Percentiles rank a stretch among this genome's conserved stretches.
phyloP scores from a whole-genome alignment of 2,888 invertebrate species.

The Synanthedon formicaeformis region DNA sequence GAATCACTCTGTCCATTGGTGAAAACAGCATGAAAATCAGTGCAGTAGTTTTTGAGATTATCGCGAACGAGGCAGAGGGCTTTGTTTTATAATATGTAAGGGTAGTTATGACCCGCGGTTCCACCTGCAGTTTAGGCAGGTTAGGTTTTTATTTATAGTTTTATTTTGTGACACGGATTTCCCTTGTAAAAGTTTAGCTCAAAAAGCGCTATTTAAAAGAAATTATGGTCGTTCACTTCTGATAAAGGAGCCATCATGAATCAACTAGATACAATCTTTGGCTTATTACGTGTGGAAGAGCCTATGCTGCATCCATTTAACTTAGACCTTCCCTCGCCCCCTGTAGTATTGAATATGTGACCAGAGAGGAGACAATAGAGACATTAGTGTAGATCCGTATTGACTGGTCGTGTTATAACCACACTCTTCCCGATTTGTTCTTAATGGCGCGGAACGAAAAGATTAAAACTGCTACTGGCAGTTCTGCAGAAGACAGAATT shows the following conservation, averaged over 20 bases:
- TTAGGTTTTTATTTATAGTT: too few relatives aligned
- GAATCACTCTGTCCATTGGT: too few relatives aligned
- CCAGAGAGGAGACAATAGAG: neutral
- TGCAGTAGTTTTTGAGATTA: too few relatives aligned
- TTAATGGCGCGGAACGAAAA: slow-evolving; percentile 41
- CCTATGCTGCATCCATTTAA: slow-evolving; percentile 17
- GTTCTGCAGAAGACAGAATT: neutral
- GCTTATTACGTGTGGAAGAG: slow-evolving; percentile 20
- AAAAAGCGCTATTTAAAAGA: neutral
- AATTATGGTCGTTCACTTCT: slow-evolving; percentile 2
- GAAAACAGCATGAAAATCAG: too few relatives aligned
- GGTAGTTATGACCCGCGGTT: too few relatives aligned
- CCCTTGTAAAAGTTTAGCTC: neutral
- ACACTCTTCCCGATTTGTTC: slow-evolving; percentile 41
- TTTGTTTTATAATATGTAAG: too few relatives aligned
- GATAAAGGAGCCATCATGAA: slow-evolving; percentile 20
- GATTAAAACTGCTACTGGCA: slow-evolving; percentile 19
- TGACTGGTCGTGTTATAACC: slow-evolving; percentile 20
- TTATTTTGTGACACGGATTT: too few relatives aligned
- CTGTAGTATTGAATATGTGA: slow-evolving; percentile 3
- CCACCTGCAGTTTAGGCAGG: too few relatives aligned
- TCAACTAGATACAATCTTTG: slow-evolving; percentile 19
- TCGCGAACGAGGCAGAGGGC: too few relatives aligned
- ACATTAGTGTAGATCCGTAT: slow-evolving; percentile 19
- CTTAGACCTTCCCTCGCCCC: slow-evolving; percentile 12